A percentile compares a stretch with the other conserved stretches of the same genome.
Conservation (phyloP, 1,140 invertebrate genomes). For the Xylocopa sonorina region DNA sequence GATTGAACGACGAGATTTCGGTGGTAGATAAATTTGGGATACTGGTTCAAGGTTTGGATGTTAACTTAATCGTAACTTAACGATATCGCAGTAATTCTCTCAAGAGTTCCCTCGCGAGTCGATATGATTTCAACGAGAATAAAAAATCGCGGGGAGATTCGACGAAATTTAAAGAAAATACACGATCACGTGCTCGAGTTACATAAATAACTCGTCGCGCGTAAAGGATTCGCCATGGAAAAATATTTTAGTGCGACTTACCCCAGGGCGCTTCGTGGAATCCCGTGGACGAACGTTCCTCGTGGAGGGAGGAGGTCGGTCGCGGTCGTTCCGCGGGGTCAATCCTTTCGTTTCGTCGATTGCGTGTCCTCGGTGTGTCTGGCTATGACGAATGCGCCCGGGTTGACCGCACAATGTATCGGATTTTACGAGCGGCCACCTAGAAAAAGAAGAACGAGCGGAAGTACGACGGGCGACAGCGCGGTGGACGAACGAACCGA, state of each 20-base stretch:
- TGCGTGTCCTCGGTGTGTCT: constrained; percentile 67
- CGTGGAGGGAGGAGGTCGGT: background rate
- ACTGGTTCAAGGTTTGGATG: background rate
- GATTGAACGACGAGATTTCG: background rate
- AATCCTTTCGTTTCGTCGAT: constrained; percentile 74
- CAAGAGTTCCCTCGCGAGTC: background rate
- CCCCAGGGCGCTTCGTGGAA: constrained; percentile 19
- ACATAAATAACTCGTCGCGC: background rate
- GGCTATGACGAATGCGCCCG: constrained; percentile 72
- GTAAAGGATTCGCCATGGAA: background rate
- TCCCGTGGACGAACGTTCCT: background rate
- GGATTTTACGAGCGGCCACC: constrained; percentile 74
- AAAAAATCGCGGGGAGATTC: background rate
- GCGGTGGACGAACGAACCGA: background rate
- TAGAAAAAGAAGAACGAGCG: constrained; percentile 55
- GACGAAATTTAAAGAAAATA: background rate
- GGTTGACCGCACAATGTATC: constrained; percentile 72
- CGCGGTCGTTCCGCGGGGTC: constrained; percentile 68
- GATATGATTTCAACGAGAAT: too few relatives aligned
- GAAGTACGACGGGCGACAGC: constrained; percentile 1
- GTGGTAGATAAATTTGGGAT: fast-evolving
- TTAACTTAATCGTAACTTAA: too few relatives aligned
- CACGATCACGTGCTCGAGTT: background rate
- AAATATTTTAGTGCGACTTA: constrained; percentile 1
- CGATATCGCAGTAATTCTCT: too few relatives aligned